Conservation (phyloP, 2,113 vertebrate genomes). For the Forbesichthys agassizii region DNA sequence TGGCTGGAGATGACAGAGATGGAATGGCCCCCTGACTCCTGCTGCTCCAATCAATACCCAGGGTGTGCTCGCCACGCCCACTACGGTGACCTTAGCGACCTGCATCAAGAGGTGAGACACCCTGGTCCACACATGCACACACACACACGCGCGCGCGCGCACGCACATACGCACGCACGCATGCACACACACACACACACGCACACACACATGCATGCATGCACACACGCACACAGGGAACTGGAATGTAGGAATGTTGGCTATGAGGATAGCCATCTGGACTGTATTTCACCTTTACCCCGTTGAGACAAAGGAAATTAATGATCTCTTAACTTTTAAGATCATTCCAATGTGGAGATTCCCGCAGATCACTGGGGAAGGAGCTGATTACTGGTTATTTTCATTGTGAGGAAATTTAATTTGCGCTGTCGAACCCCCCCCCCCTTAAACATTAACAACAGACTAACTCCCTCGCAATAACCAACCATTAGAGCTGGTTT, state of each 20-base stretch:
- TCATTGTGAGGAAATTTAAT: neutral
- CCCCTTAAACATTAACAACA: constrained; percentile 4
- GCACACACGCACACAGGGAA: neutral
- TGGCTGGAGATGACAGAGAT: constrained; percentile 99
- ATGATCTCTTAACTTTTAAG: neutral
- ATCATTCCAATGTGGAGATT: neutral
- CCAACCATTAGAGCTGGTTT: neutral
- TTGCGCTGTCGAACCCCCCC: neutral
- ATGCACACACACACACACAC: too few species aligned
- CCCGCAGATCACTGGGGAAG: neutral
- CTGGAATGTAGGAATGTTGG: neutral
- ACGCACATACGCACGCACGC: too few species aligned
- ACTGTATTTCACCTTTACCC: neutral
- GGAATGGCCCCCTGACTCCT: constrained; percentile 98
- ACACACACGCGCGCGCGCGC: neutral
- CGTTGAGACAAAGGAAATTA: neutral
- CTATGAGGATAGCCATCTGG: neutral
- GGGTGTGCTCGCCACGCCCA: constrained; percentile 93
- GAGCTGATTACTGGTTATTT: neutral
- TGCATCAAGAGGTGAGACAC: constrained; percentile 91
- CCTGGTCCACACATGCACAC: neutral
- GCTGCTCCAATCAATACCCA: constrained; percentile 91
- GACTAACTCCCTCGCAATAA: neutral
- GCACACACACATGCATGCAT: neutral
- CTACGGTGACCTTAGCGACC: constrained; percentile 91